These are phyloP conservation scores for Neosilurus hyrtlii DNA, from an alignment of 2,797 vertebrate genomes.

Conservation along the genomic window DNA sequence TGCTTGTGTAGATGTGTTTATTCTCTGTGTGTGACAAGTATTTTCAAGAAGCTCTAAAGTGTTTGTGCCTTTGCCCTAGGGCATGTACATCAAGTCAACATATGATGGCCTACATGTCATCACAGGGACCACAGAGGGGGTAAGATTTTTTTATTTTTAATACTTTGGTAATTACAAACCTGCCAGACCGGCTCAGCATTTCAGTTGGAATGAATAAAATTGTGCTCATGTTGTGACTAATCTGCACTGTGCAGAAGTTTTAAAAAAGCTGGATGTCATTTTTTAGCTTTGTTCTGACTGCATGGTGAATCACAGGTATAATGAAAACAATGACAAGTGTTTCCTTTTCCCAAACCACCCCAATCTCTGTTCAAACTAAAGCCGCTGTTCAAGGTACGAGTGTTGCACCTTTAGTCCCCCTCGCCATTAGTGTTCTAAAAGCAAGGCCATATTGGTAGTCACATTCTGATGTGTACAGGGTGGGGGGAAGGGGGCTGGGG, in stretches of 20 bases:
- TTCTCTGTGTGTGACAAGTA: conserved; percentile 24
- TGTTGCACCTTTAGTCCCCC: too few species aligned
- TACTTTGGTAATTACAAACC: conserved; percentile 13
- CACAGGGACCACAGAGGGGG: conserved; percentile 98
- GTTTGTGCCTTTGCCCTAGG: conserved; percentile 72
- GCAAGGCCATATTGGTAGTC: too few species aligned
- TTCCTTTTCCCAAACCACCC: not conserved
- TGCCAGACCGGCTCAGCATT: not conserved
- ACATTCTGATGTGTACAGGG: too few species aligned
- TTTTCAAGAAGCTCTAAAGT: conserved; percentile 41
- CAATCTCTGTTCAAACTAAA: not conserved
- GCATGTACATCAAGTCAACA: conserved; percentile 99
- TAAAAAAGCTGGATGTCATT: not conserved
- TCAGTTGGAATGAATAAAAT: not conserved
- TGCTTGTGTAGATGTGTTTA: conserved; percentile 32
- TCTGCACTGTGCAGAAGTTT: not conserved
- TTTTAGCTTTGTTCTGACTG: not conserved
- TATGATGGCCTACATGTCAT: conserved; percentile 99
- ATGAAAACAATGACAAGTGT: not conserved
- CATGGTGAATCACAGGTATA: not conserved
- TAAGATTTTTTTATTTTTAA: conserved; percentile 78
- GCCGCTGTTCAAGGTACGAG: too few species aligned
- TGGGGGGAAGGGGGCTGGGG: too few species aligned
- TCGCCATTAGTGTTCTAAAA: too few species aligned
- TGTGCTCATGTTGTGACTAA: conserved; percentile 1